phyloP scores from a whole-genome alignment of 2,113 vertebrate genomes.

The Lepidothrix coronata region DNA sequence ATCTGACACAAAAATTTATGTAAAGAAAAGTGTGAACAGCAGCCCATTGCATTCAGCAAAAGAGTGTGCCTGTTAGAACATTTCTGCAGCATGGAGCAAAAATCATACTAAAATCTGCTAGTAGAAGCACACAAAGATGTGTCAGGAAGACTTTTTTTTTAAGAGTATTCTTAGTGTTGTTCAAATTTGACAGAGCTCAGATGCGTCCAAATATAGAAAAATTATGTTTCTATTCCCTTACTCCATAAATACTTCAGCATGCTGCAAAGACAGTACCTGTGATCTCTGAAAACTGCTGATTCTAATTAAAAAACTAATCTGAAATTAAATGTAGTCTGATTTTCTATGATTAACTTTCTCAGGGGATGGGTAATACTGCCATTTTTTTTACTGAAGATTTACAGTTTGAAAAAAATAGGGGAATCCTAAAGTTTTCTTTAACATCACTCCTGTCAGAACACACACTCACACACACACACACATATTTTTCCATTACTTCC shows the following conservation, averaged over 20 bases:
- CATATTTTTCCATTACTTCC: background rate
- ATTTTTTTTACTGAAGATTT: background rate
- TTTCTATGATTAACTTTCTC: background rate
- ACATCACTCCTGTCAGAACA: background rate
- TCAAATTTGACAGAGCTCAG: background rate
- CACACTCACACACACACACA: background rate
- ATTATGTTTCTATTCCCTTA: background rate
- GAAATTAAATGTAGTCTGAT: background rate
- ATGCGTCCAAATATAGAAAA: background rate
- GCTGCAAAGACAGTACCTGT: background rate
- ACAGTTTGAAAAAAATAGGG: background rate
- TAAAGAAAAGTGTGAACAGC: background rate
- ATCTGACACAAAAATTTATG: background rate
- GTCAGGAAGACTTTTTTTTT: background rate
- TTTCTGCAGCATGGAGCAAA: background rate
- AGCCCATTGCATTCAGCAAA: background rate
- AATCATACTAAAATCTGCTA: background rate
- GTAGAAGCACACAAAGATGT: background rate
- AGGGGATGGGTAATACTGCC: background rate
- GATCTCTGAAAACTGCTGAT: background rate
- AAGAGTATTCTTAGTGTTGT: background rate
- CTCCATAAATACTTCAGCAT: background rate
- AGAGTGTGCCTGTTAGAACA: background rate
- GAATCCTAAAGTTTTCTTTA: background rate
- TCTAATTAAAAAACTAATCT: background rate